Evolutionary conservation across 2,113 vertebrate species (phyloP).

Genomic region (Pongo pygmaeus): DNA sequence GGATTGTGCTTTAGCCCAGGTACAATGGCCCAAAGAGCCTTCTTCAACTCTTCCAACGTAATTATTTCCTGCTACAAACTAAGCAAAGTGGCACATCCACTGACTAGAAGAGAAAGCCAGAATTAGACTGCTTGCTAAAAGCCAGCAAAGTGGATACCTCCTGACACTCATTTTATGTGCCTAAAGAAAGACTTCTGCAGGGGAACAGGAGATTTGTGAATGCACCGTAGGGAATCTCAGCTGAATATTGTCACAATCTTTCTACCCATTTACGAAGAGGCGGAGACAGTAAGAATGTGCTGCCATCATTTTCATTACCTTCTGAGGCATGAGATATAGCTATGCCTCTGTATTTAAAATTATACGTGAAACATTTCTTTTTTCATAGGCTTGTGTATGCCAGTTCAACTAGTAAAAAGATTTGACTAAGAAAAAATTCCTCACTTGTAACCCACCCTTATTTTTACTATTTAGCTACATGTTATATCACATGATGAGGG

Average conservation of each 20-base stretch:
- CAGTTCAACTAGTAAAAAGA: neutral
- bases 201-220: neutral
- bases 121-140: constrained; percentile 33
- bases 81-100: neutral
- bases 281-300: neutral
- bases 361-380: neutral
- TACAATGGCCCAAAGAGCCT: neutral
- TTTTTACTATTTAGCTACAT: neutral
- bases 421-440: neutral
- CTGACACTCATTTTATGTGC: constrained; percentile 15
- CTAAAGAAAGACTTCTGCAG: constrained; percentile 40
- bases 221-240: neutral
- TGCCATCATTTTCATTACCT: neutral
- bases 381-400: neutral
- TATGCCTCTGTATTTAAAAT: neutral
- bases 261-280: neutral
- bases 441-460: neutral
- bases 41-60: neutral
- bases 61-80: constrained; percentile 32
- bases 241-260: constrained; percentile 8
- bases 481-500: neutral
- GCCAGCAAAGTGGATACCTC: neutral
- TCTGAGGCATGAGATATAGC: neutral
- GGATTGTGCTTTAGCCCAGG: neutral
- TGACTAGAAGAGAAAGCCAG: constrained; percentile 27